Evolutionary conservation across 2,113 vertebrate species (phyloP).

Genomic region (Narcine bancroftii): DNA sequence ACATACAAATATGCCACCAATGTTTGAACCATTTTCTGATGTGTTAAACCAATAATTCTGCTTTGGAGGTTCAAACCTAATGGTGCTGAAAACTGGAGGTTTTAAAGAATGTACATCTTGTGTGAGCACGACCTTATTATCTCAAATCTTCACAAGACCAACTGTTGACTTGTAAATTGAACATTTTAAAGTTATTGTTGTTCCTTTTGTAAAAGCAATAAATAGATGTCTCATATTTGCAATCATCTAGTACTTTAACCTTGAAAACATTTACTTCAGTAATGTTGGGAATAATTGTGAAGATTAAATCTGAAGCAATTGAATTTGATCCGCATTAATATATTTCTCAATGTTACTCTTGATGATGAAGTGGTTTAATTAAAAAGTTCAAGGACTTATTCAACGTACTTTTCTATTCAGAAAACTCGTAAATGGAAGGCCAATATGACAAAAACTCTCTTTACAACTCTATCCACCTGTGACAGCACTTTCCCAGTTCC

Average conservation of each 20-base stretch:
- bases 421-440: no score
- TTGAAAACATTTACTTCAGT: background rate
- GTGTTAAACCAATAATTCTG: background rate
- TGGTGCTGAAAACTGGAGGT: background rate
- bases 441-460: no score
- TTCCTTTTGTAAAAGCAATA: background rate
- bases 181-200: background rate
- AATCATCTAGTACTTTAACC: background rate
- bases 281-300: background rate
- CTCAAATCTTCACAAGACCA: background rate
- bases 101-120: background rate
- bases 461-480: no score
- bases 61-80: background rate
- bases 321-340: background rate
- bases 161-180: background rate
- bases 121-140: background rate
- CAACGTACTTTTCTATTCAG: no score
- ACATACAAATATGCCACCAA: background rate
- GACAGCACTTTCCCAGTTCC: no score
- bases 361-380: background rate
- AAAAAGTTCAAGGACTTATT: no score
- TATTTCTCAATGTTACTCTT: background rate
- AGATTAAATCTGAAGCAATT: background rate
- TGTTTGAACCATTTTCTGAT: background rate
- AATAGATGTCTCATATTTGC: background rate